Percentiles rank a stretch among this genome's conserved stretches.
phyloP scores from a whole-genome alignment of 2,888 invertebrate species.

The Trichopoda pennipes region DNA sequence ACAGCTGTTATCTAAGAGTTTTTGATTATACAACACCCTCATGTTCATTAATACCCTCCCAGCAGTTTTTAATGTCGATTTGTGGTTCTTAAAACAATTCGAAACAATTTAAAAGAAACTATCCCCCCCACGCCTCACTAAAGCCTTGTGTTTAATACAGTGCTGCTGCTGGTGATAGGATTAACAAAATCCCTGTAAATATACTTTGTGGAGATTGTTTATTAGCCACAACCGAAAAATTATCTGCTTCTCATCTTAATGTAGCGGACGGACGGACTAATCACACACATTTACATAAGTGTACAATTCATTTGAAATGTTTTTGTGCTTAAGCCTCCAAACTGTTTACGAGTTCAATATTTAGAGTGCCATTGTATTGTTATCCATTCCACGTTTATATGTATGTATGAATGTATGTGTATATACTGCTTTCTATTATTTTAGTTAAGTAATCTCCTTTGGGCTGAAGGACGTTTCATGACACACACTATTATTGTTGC shows the following conservation, averaged over 20 bases:
- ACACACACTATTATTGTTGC: slow-evolving; percentile 54
- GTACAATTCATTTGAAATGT: slow-evolving; percentile 36
- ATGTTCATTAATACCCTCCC: not conserved
- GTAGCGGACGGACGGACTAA: not conserved
- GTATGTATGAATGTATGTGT: not conserved
- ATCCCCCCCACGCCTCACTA: too few relatives aligned
- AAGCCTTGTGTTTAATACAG: not conserved
- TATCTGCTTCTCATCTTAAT: not conserved
- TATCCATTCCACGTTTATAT: slow-evolving; percentile 6
- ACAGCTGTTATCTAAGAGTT: slow-evolving; percentile 78
- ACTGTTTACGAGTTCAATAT: slow-evolving; percentile 1
- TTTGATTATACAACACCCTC: slow-evolving; percentile 72
- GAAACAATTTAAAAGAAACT: not conserved
- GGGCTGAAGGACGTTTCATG: slow-evolving; percentile 68
- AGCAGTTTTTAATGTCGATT: not conserved
- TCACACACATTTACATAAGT: slow-evolving; percentile 16
- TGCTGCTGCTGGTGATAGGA: slow-evolving; percentile 15
- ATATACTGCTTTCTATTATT: slow-evolving; percentile 32
- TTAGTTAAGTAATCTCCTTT: slow-evolving; percentile 64
- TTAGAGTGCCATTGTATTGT: slow-evolving; percentile 3
- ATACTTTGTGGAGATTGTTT: slow-evolving; percentile 10
- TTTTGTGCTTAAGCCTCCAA: slow-evolving; percentile 34
- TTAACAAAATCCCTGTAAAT: slow-evolving; percentile 20
- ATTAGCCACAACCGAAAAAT: slow-evolving; percentile 9
- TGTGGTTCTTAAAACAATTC: not conserved